These are phyloP conservation scores for Diarsia rubi DNA, from an alignment of 2,888 invertebrate species.

Conservation along the genomic window DNA sequence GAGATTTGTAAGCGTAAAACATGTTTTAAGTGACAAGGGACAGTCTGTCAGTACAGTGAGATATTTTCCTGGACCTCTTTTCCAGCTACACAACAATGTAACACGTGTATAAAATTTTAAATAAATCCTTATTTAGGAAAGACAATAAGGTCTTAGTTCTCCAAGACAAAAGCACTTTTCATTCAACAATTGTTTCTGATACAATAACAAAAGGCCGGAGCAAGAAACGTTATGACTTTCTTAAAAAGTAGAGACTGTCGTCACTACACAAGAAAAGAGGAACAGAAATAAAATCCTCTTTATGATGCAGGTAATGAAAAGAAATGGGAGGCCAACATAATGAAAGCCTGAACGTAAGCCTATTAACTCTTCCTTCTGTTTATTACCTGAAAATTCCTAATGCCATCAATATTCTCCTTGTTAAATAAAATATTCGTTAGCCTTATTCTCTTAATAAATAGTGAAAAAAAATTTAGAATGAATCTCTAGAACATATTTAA, in stretches of 20 bases:
- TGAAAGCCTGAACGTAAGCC: slow-evolving; percentile 81
- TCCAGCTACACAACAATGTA: neutral
- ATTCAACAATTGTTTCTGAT: slow-evolving; percentile 71
- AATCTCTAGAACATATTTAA: slow-evolving; percentile 42
- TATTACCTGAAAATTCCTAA: slow-evolving; percentile 70
- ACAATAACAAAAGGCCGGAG: slow-evolving; percentile 75
- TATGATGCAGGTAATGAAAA: slow-evolving; percentile 85
- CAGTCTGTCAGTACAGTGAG: too few species aligned
- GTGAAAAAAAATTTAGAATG: slow-evolving; percentile 19
- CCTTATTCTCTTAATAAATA: slow-evolving; percentile 52
- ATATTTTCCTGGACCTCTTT: too few species aligned
- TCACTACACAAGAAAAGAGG: slow-evolving; percentile 76
- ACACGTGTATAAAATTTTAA: slow-evolving; percentile 8
- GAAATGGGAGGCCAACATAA: slow-evolving; percentile 82
- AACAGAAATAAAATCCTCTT: slow-evolving; percentile 75
- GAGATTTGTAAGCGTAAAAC: neutral
- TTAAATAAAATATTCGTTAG: slow-evolving; percentile 68
- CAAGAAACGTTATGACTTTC: slow-evolving; percentile 75
- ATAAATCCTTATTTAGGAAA: slow-evolving; percentile 22
- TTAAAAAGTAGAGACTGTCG: slow-evolving; percentile 75
- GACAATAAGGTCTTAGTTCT: slow-evolving; percentile 48
- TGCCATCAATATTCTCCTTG: slow-evolving; percentile 68
- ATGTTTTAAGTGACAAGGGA: neutral
- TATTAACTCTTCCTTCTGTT: slow-evolving; percentile 81
- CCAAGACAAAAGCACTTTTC: slow-evolving; percentile 66